Base-by-base conservation (phyloP, 2,797 vertebrate genomes). In the Ctenosaura bakeri region DNA sequence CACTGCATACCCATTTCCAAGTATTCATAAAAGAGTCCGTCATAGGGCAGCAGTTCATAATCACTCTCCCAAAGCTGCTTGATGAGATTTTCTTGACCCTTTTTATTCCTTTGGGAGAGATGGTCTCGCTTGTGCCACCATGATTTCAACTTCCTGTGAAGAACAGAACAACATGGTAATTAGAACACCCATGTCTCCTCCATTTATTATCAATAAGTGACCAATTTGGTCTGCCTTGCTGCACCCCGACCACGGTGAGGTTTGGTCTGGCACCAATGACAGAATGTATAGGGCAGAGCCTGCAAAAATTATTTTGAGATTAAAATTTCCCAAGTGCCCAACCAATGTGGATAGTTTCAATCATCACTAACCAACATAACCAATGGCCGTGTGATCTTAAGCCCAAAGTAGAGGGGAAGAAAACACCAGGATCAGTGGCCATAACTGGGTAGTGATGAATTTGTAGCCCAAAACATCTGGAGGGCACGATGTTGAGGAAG, bases 1-100 rank as follows among this genome's bases (percentile, higher is more conserved):
- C 13, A 3, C 20, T 10, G 59, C 94, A 83, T 92, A 93, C 96
- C 96, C 93, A 88, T 97, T 90, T 97, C 95, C 64, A 97, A 92
- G 83, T 93, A 93, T 87, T 96, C 95, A 0, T 93, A 71, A 26
- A 96, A 96, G 59, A 97, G 94, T 50, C 96, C 95, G 8, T 94
- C 38, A 0, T 90, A 94, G 20, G 87, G 87, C 92, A 96, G 90
- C 52, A 96, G 94, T 77, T 94, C 76, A 0, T 95, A 95, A 88
- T 95, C 95, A 0, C 73, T 91, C 90, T 95, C 95, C 96, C 96
- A 96, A 38, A 83, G 92, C 0, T 0, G 59, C 77, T 66, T 90
- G 0, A 50, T 76, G 1, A 9, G 79, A 0, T 3, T 42, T 0
- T 4, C 26, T 6, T 73, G 20, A 5, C 3, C 74, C 3, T 90